Evolutionary conservation across 2,113 vertebrate species (phyloP).

Genomic region (Cavia aperea): DNA sequence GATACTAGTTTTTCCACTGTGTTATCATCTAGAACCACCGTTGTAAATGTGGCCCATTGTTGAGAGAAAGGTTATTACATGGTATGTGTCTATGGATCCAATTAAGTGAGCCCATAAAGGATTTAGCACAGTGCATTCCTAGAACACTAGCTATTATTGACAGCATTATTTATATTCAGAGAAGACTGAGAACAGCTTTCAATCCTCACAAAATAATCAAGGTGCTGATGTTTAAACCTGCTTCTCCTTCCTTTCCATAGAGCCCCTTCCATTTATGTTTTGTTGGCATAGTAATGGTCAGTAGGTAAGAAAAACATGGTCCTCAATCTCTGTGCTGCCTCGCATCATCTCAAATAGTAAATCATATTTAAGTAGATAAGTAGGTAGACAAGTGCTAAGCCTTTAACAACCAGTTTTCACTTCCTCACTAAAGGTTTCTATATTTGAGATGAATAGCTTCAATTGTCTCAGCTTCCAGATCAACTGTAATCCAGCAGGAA

Average conservation of each 20-base stretch:
- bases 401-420: not conserved
- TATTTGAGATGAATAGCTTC: conserved; percentile 5
- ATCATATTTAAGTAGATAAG: conserved; percentile 16
- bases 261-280: not conserved
- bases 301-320: not conserved
- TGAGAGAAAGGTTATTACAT: not conserved
- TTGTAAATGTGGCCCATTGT: too few species aligned
- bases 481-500: not conserved
- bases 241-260: not conserved
- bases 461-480: not conserved
- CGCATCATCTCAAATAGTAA: conserved; percentile 1
- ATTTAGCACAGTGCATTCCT: not conserved
- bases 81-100: not conserved
- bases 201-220: not conserved
- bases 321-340: not conserved
- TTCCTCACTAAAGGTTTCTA: conserved; percentile 25
- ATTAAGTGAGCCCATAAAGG: not conserved
- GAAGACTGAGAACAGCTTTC: not conserved
- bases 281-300: not conserved
- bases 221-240: not conserved
- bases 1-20: not conserved
- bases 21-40: not conserved
- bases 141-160: not conserved
- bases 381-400: not conserved
- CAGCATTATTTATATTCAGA: not conserved